phyloP scores from a whole-genome alignment of 2,888 invertebrate species.

The Cosmorhoe ocellata region DNA sequence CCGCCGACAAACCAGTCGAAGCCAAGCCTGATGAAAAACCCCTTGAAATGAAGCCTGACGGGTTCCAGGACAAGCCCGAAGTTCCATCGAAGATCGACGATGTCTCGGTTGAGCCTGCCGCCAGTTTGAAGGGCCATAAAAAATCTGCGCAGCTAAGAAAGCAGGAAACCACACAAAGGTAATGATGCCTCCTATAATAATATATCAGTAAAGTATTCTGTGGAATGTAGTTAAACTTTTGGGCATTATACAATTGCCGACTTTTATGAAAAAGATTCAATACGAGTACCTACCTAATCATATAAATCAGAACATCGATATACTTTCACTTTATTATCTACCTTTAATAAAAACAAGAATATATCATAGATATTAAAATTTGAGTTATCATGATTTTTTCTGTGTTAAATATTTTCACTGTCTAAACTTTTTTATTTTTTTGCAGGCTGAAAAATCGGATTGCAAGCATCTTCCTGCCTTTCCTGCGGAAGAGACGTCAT shows the following conservation, averaged over 20 bases:
- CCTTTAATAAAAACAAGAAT: too few relatives aligned
- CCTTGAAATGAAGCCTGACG: slow-evolving; percentile 26
- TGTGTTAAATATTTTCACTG: neutral
- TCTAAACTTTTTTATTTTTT: slow-evolving; percentile 1
- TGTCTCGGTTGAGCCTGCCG: slow-evolving; percentile 29
- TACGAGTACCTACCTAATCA: too few relatives aligned
- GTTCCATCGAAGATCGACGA: slow-evolving; percentile 24
- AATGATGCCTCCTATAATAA: too few relatives aligned
- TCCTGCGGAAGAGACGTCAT: slow-evolving; percentile 71
- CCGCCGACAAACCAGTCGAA: slow-evolving; percentile 32
- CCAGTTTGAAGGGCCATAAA: slow-evolving; percentile 51
- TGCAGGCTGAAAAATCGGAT: slow-evolving; percentile 79
- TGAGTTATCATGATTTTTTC: too few relatives aligned
- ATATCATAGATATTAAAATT: too few relatives aligned
- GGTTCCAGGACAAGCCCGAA: slow-evolving; percentile 20
- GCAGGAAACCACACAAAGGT: slow-evolving; percentile 72
- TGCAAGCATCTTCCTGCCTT: slow-evolving; percentile 77
- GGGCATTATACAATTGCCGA: too few relatives aligned
- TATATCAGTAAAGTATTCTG: too few relatives aligned
- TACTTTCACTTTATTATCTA: too few relatives aligned
- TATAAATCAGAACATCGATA: too few relatives aligned
- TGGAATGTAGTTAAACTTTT: too few relatives aligned
- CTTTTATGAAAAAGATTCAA: too few relatives aligned
- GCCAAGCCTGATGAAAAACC: slow-evolving; percentile 29
- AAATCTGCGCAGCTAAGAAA: slow-evolving; percentile 55